Base-by-base conservation (phyloP, 2,113 vertebrate species). In the Balaeniceps rex region DNA sequence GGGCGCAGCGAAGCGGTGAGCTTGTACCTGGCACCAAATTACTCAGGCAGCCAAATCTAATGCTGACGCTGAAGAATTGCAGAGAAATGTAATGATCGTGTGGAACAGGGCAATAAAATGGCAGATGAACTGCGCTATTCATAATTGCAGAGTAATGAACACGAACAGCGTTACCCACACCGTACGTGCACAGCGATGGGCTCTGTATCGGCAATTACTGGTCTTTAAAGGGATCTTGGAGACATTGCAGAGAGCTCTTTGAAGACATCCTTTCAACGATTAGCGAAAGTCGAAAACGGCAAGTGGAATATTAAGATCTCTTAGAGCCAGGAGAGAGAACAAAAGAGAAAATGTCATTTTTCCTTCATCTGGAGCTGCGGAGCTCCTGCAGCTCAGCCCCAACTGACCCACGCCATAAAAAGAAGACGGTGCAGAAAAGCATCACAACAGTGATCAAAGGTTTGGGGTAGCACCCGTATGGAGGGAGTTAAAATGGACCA, bases 231-330 rank as follows among this genome's bases (percentile, higher is more conserved):
- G 58, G 94, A 55, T 83, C 95, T 34, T 3, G 5, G 94, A 83
- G 95, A 47, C 31, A 10, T 31, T 23, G 88, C 88, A 18, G 58
- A 40, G 57, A 74, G 92, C 85, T 57, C 93, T 96, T 97, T 94
- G 94, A 94, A 92, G 80, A 15, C 36, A 25, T 88, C 91, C 76
- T 92, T 61, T 9, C 83, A 33, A 38, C 6, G 4, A 87, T 87
- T 55, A 95, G 86, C 2, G 2, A 13, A 68, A 95, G 80, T 63
- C 88, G 83, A 34, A 83, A 63, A 86, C 94, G 95, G 88, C 95
- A 84, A 94, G 91, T 63, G 91, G 77, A 66, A 92, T 92, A 92
- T 91, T 86, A 87, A 91, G 93, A 49, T 80, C 51, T 83, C 80
- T 66, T 10, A 26, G 80, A 94, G 91, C 7, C 49, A 65, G 55